Percentiles rank a stretch among this genome's conserved stretches.
Evolutionary conservation across 2,113 vertebrate genomes (phyloP).

Genomic region (Pterocles orientalis): DNA sequence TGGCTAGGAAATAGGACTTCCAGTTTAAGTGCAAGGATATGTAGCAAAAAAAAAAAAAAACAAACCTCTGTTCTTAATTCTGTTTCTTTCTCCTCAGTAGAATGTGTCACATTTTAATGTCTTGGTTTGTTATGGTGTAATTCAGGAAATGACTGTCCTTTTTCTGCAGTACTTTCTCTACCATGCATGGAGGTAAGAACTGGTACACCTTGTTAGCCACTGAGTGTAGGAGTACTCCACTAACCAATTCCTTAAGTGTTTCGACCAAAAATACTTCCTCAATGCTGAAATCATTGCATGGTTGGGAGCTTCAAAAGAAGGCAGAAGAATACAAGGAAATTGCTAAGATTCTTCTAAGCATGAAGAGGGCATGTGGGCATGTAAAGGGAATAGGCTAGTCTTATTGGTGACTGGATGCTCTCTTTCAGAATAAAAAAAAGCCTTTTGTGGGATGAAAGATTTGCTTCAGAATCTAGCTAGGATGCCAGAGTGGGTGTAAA

Average conservation of each 20-base stretch:
- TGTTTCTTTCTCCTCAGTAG: neutral
- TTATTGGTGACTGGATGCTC: neutral
- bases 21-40: neutral
- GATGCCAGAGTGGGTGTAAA: neutral
- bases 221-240: neutral
- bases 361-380: neutral
- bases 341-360: neutral
- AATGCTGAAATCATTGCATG: neutral
- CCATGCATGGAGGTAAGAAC: neutral
- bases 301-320: neutral
- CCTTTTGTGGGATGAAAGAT: neutral
- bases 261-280: neutral
- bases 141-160: slow-evolving; percentile 1
- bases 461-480: neutral
- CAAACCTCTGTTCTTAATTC: neutral
- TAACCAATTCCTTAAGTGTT: neutral
- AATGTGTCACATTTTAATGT: neutral
- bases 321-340: slow-evolving; percentile 16
- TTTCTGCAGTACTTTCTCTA: neutral
- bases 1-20: neutral
- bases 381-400: neutral
- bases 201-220: neutral
- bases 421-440: neutral
- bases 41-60: neutral
- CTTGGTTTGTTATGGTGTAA: neutral